Percentiles rank a stretch among this genome's conserved stretches.
Evolutionary conservation across 2,888 invertebrate species (phyloP).

Genomic region (Pegoplata infirma): DNA sequence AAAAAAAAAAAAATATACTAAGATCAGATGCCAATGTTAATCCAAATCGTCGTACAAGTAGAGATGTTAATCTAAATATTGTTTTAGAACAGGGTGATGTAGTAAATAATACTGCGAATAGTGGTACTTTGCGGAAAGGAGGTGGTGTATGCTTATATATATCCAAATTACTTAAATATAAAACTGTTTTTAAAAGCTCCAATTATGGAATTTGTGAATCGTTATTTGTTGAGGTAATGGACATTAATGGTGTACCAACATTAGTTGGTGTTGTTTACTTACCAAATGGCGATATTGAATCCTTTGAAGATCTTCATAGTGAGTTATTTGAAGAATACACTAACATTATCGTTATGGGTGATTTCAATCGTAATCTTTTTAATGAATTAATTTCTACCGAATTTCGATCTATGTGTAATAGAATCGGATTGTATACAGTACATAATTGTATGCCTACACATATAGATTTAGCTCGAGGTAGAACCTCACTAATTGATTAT

Average conservation of each 20-base stretch:
- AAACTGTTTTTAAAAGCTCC: not conserved
- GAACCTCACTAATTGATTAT: not conserved
- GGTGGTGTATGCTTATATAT: slow-evolving; percentile 8
- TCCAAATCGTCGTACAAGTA: no score
- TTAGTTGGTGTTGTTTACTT: no score
- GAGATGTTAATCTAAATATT: no score
- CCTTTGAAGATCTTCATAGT: not conserved
- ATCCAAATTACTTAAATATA: not conserved
- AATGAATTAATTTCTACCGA: no score
- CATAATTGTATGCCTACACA: slow-evolving; percentile 7
- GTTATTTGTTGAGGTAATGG: not conserved
- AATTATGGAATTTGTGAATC: slow-evolving; percentile 2
- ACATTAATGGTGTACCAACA: not conserved
- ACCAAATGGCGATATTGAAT: not conserved
- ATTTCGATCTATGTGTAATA: not conserved
- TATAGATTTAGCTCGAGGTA: not conserved
- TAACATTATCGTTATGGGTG: no score
- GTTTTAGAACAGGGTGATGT: no score
- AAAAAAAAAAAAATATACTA: no score
- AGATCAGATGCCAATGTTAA: no score
- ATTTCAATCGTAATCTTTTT: no score
- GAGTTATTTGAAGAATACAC: not conserved
- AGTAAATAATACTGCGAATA: no score
- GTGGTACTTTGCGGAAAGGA: not conserved
- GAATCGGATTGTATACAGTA: not conserved